Evolutionary conservation across 2,797 vertebrate genomes (phyloP).

Genomic region (Sebastes itinus): DNA sequence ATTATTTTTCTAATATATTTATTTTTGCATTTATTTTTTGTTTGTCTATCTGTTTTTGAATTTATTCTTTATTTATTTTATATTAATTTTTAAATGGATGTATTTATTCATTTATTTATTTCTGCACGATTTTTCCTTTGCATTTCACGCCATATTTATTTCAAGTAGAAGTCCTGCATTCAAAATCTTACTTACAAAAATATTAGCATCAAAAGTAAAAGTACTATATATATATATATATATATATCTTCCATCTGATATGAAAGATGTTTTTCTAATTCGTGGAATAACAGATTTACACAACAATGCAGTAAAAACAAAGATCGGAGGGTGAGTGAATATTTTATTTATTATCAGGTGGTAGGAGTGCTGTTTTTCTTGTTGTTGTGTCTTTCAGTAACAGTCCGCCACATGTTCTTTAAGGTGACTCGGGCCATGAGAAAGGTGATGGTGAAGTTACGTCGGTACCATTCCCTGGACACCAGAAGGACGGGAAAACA

Average conservation of each 20-base stretch:
- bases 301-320: not conserved
- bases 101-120: too few relatives aligned
- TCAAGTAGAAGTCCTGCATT: too few relatives aligned
- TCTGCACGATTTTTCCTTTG: too few relatives aligned
- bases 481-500: not conserved
- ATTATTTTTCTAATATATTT: too few relatives aligned
- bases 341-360: constrained; percentile 33
- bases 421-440: constrained; percentile 90
- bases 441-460: constrained; percentile 93
- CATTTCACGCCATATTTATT: too few relatives aligned
- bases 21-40: too few relatives aligned
- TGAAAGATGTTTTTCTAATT: not conserved
- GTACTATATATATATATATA: not conserved
- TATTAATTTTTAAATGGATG: too few relatives aligned
- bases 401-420: constrained; percentile 79
- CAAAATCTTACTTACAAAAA: too few relatives aligned
- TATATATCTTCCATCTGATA: not conserved
- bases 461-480: constrained; percentile 93
- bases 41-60: accelerated
- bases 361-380: constrained; percentile 25
- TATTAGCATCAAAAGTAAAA: too few relatives aligned
- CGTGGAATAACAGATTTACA: not conserved
- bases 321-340: not conserved
- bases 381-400: constrained; percentile 62
- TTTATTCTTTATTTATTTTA: too few relatives aligned